These are phyloP conservation scores for Neosalanx taihuensis DNA, from an alignment of 2,797 vertebrate species.

Conservation along the genomic window DNA sequence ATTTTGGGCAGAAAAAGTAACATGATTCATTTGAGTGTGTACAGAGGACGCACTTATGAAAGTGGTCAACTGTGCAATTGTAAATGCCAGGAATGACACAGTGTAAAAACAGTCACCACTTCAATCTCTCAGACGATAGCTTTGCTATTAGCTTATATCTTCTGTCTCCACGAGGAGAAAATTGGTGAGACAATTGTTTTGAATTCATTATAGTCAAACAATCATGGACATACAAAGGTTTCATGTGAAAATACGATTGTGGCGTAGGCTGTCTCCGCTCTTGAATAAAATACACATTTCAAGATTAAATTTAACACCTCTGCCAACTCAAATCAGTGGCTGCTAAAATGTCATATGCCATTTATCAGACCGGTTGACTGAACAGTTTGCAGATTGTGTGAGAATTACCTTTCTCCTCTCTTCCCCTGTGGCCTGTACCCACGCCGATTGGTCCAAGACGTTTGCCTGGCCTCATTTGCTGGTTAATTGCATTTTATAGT, in stretches of 20 bases:
- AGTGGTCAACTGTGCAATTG: no score
- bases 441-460: constrained; percentile 81
- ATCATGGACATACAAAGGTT: not conserved
- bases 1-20: no score
- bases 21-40: no score
- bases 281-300: constrained; percentile 13
- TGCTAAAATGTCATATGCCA: constrained; percentile 64
- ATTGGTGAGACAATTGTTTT: not conserved
- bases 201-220: constrained; percentile 20
- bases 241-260: not conserved
- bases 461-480: constrained; percentile 88
- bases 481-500: constrained; percentile 92
- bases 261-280: constrained; percentile 21
- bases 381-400: constrained; percentile 62
- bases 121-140: not conserved
- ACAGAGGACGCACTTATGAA: no score
- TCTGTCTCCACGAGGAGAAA: not conserved
- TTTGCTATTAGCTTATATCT: not conserved
- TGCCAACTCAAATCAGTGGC: constrained; percentile 58
- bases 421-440: constrained; percentile 75
- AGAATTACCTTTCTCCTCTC: constrained; percentile 73
- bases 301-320: constrained; percentile 50
- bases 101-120: not conserved
- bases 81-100: no score
- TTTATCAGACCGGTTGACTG: constrained; percentile 60